phyloP scores from a whole-genome alignment of 2,888 invertebrate genomes.

The Cephus spinipes region DNA sequence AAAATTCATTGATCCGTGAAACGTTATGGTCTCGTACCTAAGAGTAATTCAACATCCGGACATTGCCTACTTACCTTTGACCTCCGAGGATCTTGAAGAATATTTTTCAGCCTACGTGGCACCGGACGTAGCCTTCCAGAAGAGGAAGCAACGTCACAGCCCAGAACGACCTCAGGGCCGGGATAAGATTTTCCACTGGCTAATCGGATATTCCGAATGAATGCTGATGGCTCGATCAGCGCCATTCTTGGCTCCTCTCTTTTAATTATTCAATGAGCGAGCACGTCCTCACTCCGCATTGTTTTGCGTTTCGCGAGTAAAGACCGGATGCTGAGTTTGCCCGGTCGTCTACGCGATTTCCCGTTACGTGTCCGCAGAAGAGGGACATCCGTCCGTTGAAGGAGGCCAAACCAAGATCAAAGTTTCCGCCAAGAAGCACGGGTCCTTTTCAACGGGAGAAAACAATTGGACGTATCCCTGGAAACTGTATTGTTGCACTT shows the following conservation, averaged over 20 bases:
- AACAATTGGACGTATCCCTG: not conserved
- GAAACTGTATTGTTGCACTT: not conserved
- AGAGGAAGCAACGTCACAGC: not conserved
- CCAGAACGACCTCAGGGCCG: conserved; percentile 22
- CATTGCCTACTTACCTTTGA: not conserved
- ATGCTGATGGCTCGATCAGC: not conserved
- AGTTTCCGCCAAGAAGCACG: conserved; percentile 20
- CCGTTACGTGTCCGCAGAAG: conserved; percentile 56
- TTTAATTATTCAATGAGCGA: not conserved
- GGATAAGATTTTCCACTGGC: not conserved
- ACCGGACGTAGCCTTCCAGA: not conserved
- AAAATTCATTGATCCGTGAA: conserved; percentile 52
- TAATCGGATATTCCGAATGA: not conserved
- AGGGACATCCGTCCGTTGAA: not conserved
- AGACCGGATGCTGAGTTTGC: conserved; percentile 59
- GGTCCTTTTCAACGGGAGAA: not conserved
- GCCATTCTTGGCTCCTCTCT: not conserved
- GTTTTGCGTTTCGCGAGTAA: conserved; percentile 50
- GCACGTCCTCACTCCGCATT: conserved; percentile 55
- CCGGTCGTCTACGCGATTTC: conserved; percentile 62
- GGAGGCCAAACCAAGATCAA: conserved; percentile 20
- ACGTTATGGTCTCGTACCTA: conserved; percentile 6
- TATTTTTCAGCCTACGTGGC: not conserved
- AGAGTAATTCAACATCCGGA: not conserved
- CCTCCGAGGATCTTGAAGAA: not conserved